Conservation (phyloP, 2,888 invertebrate species). For the Lordiphosa andalusiaca region DNA sequence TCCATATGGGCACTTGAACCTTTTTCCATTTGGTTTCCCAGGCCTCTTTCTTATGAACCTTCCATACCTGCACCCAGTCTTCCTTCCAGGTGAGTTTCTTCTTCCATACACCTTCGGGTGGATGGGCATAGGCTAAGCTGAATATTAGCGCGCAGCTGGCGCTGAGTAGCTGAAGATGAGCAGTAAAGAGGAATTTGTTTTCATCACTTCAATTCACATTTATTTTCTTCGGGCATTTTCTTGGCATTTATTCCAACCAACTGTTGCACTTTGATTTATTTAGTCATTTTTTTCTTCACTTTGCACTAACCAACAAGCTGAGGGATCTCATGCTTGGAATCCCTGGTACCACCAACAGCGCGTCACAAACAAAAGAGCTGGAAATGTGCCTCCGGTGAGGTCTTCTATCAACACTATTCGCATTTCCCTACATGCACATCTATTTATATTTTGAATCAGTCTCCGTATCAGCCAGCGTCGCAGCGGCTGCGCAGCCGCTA, state of each 20-base stretch:
- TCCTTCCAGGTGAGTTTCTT: conserved; percentile 92
- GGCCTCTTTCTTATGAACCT: conserved; percentile 86
- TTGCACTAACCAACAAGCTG: conserved; percentile 79
- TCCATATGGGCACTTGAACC: conserved; percentile 88
- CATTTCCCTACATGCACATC: conserved; percentile 78
- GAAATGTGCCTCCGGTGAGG: conserved; percentile 78
- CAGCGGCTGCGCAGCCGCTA: conserved; percentile 32
- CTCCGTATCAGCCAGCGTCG: conserved; percentile 19
- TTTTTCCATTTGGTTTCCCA: conserved; percentile 91
- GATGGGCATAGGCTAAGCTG: conserved; percentile 77
- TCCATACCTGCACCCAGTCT: conserved; percentile 87
- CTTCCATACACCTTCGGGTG: conserved; percentile 88
- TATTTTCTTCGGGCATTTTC: background rate
- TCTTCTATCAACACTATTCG: conserved; percentile 80
- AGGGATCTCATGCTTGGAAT: conserved; percentile 80
- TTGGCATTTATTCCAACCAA: conserved; percentile 1
- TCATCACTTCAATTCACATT: background rate
- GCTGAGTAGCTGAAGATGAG: conserved; percentile 71
- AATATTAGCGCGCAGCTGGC: conserved; percentile 77
- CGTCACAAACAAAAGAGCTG: conserved; percentile 76
- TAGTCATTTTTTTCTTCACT: conserved; percentile 3
- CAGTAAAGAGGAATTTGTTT: conserved; percentile 5
- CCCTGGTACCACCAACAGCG: conserved; percentile 76
- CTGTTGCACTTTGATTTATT: background rate
- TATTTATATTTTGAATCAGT: conserved; percentile 80